phyloP scores from a whole-genome alignment of 35 echinoderm and acorn worm species.

The Apostichopus californicus region DNA sequence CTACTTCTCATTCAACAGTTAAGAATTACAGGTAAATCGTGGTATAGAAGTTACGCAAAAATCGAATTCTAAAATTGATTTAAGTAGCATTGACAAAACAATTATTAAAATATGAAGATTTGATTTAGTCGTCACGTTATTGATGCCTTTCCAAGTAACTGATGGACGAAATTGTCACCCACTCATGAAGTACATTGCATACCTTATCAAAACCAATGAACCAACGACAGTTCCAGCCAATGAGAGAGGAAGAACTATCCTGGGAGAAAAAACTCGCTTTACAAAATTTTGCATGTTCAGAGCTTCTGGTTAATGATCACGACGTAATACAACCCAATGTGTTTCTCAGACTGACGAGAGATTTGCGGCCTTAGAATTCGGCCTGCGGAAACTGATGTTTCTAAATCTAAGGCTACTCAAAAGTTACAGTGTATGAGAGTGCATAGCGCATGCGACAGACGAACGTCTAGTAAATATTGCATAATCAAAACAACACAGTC shows the following conservation, averaged over 20 bases:
- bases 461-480: slow-evolving; percentile 25
- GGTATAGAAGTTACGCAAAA: no score
- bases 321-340: neutral
- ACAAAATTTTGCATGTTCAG: slow-evolving; percentile 30
- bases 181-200: neutral
- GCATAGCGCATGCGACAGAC: neutral
- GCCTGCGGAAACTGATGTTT: neutral
- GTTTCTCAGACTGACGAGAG: neutral
- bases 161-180: no score
- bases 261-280: slow-evolving; percentile 19
- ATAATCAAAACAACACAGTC: slow-evolving; percentile 46
- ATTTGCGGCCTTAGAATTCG: neutral
- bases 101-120: no score
- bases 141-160: no score
- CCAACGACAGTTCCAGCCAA: slow-evolving; percentile 3
- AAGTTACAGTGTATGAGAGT: neutral
- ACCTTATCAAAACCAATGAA: neutral
- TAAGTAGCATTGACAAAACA: no score
- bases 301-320: neutral
- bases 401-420: slow-evolving; percentile 16
- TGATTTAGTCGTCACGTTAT: no score
- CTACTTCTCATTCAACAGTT: no score
- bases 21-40: no score
- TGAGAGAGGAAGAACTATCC: slow-evolving; percentile 18
- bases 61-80: no score